Conservation (phyloP, 2,797 vertebrate genomes). For the Sternotherus odoratus region DNA sequence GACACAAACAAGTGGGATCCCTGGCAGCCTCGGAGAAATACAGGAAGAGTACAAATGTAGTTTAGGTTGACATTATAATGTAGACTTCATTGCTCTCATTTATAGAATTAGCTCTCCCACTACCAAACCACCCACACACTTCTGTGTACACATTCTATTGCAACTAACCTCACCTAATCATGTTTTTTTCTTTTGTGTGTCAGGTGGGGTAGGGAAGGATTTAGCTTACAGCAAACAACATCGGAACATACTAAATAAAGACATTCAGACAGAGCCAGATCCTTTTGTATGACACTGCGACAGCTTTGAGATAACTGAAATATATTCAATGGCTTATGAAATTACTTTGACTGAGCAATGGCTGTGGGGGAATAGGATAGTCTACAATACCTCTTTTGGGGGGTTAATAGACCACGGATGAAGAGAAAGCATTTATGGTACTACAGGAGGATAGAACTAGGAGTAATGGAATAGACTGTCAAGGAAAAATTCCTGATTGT, state of each 20-base stretch:
- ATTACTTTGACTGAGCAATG: slow-evolving; percentile 71
- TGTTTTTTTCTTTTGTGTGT: background rate
- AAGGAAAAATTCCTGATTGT: background rate
- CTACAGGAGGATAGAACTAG: background rate
- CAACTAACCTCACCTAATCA: background rate
- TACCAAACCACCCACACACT: background rate
- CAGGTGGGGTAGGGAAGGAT: slow-evolving; percentile 22
- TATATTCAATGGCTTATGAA: slow-evolving; percentile 64
- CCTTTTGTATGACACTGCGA: slow-evolving; percentile 68
- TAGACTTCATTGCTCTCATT: background rate
- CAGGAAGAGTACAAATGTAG: background rate
- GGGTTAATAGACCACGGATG: slow-evolving; percentile 40
- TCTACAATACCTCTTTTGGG: slow-evolving; percentile 25
- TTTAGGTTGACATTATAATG: background rate
- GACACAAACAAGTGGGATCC: background rate
- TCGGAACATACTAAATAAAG: slow-evolving; percentile 72
- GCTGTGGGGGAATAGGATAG: slow-evolving; percentile 2
- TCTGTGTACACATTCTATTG: no score
- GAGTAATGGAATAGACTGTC: background rate
- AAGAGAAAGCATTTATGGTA: background rate
- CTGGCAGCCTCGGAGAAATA: background rate
- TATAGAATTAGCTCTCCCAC: background rate
- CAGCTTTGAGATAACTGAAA: slow-evolving; percentile 71
- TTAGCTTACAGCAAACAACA: slow-evolving; percentile 67
- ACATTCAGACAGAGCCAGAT: slow-evolving; percentile 72